Conservation (phyloP, 2,888 invertebrate species). For the Temnothorax ravouxi region DNA sequence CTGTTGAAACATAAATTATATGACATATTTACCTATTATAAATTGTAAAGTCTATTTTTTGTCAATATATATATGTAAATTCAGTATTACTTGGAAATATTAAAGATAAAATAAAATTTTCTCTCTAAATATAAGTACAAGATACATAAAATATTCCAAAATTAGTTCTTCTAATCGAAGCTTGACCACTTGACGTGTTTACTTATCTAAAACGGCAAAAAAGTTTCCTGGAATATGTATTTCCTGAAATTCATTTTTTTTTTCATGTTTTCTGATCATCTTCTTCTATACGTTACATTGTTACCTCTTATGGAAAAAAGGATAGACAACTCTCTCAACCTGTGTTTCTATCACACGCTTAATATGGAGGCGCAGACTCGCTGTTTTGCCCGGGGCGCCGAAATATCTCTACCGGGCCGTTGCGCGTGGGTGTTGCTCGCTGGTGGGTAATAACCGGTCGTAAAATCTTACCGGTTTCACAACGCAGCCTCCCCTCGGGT, state of each 20-base stretch:
- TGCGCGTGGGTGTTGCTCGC: conserved; percentile 66
- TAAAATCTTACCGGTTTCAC: conserved; percentile 74
- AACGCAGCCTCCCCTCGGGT: conserved; percentile 53
- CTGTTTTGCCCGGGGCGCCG: conserved; percentile 37
- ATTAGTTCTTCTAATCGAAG: background rate
- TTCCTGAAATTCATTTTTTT: background rate
- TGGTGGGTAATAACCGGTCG: conserved; percentile 72
- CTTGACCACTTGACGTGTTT: background rate
- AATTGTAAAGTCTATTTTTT: background rate
- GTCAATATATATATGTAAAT: background rate
- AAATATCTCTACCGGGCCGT: conserved; percentile 50
- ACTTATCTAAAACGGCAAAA: background rate
- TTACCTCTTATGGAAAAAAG: conserved; percentile 8
- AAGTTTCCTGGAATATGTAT: no score
- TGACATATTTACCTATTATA: background rate
- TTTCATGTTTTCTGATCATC: background rate
- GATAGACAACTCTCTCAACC: conserved; percentile 13
- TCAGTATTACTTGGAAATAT: background rate
- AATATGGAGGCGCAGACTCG: conserved; percentile 39
- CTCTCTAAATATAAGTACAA: background rate
- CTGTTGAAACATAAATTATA: background rate
- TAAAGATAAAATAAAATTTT: no score
- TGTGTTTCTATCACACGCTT: conserved; percentile 23
- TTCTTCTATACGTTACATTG: background rate
- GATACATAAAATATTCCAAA: background rate